Evolutionary conservation across 2,797 vertebrate species (phyloP), one percentile per base, ranked within the genome.

Genomic region (Crax fasciolata): DNA sequence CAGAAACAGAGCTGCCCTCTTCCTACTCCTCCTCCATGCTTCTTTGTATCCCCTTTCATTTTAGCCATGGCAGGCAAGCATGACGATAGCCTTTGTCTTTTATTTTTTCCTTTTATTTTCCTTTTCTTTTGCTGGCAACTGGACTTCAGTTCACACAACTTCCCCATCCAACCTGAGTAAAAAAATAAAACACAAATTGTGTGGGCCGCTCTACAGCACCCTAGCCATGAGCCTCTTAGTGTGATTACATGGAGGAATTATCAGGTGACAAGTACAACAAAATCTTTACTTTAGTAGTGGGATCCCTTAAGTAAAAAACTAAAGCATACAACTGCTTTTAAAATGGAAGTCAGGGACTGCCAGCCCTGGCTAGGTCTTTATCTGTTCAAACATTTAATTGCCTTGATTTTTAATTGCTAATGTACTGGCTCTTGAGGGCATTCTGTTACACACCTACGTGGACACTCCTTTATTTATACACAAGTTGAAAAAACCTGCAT

Each of bases 381-480:
- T 54, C 41, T 44, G n/a, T 77, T 87, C 86, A 90, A 92, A 72
- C 18, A 89, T 41, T 62, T 59, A 58, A 62, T 38, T 55, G 17
- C 72, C 81, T 81, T 73, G 55, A 65, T 90, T 96, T 87, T 85
- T 96, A 80, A 65, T 80, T 91, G 90, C 48, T 80, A 62, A 74
- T 41, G 46, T 73, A 62, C 43, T 85, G 91, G 94, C 46, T 90
- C 41, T 79, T 84, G 61, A 97, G 58, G 72, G 8, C 14, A 20
- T 96, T 94, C 68, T 80, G 13, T 38, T 77, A 78, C 77, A 91
- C 89, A 97, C 41, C 63, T 92, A 43, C 43, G 35, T 39, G 25
- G 83, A 93, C 95, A 67, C 86, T 96, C 97, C 96, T 97, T 95
- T 96, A 89, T 97, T 97, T 96, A 97, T 54, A 89, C 63, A 65